Conservation (phyloP, 2,888 invertebrate species). For the Scaptomyza tumidula region DNA sequence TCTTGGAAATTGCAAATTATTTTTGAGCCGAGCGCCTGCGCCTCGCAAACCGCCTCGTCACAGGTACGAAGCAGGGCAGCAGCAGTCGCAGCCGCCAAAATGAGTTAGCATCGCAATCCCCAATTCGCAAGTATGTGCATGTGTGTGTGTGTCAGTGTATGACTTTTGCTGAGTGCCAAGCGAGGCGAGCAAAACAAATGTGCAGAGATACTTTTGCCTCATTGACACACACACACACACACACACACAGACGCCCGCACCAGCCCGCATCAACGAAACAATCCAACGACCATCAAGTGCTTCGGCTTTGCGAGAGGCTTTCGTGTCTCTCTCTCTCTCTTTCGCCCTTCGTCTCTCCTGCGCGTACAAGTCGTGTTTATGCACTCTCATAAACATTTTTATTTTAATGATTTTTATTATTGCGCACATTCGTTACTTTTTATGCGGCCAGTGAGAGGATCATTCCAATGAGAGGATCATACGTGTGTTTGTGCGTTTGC, state of each 20-base stretch:
- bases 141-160: constrained; percentile 22
- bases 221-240: constrained; percentile 67
- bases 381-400: constrained; percentile 83
- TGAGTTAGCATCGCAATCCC: constrained; percentile 77
- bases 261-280: not conserved
- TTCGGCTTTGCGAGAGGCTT: constrained; percentile 30
- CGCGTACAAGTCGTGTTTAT: constrained; percentile 69
- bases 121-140: constrained; percentile 32
- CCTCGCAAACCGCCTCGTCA: constrained; percentile 54
- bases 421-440: constrained; percentile 80
- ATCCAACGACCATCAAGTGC: constrained; percentile 67
- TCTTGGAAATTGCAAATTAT: constrained; percentile 83
- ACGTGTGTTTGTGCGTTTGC: not conserved
- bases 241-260: not conserved
- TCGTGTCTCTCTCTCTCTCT: not conserved
- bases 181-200: constrained; percentile 58
- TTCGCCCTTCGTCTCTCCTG: constrained; percentile 16
- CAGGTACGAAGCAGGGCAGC: constrained; percentile 50
- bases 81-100: constrained; percentile 70
- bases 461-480: constrained; percentile 14
- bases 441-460: constrained; percentile 69
- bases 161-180: constrained; percentile 48
- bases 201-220: constrained; percentile 68
- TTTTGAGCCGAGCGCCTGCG: constrained; percentile 78
- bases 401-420: constrained; percentile 83